Evolutionary conservation across 2,113 vertebrate species (phyloP), one percentile per base, ranked within the genome.

Genomic region (Bagarius yarrelli): DNA sequence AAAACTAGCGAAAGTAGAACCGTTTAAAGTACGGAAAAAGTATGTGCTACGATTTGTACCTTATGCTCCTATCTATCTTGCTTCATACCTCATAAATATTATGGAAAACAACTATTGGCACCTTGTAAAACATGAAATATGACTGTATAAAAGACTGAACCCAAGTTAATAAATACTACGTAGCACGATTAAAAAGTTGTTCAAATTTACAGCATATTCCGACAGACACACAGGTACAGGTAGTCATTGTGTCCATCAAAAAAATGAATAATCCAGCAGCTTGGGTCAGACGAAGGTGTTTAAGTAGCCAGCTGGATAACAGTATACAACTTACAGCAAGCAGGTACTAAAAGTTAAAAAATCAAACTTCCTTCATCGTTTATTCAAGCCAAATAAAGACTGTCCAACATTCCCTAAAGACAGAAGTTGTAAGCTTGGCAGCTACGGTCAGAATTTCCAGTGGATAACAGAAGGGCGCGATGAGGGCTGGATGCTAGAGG

Each of bases 391-490:
- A 34, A 14, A 32, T 11, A 44, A n/a, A 44, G 27, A 16, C 21
- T 50, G 47, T 52, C 60, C 1, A 14, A 53, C 15, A 36, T 25
- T 66, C 30, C 27, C 61, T 50, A 19, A 18, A 66, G 61, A 55
- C 27, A 47, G 40, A 47, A 18, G 36, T 44, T 47, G 5, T 19
- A 25, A 50, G 34, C 34, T 67, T 57, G 27, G 50, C 19, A 27
- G 47, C 72, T 44, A 67, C 25, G 67, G 72, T 52, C 32, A 61
- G 80, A 81, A 57, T 81, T 61, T 59, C 72, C 52, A 30, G 30
- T 34, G 19, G 8, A 27, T 36, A 80, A 66, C 50, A 21, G 67
- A 80, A 66, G 32, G 1, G 32, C 16, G 5, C 56, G n/a, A 73
- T 13, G 23, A n/a, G 18, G 50, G 55, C 23, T 3, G 13, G 59